Percentiles rank a stretch among this genome's conserved stretches.
Evolutionary conservation across 2,113 vertebrate genomes (phyloP).

Genomic region (Calyptommatus sinebrachiatus): DNA sequence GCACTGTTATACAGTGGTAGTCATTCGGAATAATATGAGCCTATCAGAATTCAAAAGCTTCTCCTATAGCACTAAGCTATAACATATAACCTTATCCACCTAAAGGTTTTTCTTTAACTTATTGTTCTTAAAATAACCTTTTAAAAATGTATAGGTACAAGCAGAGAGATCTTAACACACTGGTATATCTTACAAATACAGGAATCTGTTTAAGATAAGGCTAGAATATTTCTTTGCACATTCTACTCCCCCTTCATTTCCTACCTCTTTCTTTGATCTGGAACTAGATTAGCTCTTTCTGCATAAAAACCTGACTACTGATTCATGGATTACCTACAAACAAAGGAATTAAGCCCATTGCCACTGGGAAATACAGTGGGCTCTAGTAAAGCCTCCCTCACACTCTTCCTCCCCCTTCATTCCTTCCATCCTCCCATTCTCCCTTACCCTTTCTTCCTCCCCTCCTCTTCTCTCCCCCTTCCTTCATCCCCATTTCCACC

Average conservation of each 20-base stretch:
- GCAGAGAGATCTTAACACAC: background rate
- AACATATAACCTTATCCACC: background rate
- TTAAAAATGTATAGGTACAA: background rate
- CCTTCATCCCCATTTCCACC: background rate
- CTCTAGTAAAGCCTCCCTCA: too few species aligned
- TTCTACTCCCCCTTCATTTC: background rate
- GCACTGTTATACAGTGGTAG: background rate
- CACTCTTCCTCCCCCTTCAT: too few species aligned
- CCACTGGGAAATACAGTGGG: too few species aligned
- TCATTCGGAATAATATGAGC: slow-evolving; percentile 3
- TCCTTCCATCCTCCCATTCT: too few species aligned
- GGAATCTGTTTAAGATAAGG: background rate
- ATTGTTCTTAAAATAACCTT: background rate
- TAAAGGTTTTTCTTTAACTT: background rate
- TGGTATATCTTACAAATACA: background rate
- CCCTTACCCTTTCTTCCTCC: too few species aligned
- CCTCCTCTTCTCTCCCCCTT: background rate
- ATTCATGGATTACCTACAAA: too few species aligned
- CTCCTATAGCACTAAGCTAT: background rate
- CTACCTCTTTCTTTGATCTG: background rate
- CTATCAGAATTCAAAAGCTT: slow-evolving; percentile 17
- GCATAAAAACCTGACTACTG: too few species aligned
- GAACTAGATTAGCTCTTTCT: too few species aligned
- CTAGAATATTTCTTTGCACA: background rate
- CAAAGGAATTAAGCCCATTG: too few species aligned